Evolutionary conservation across 2,888 invertebrate species (phyloP).

Genomic region (Ormyrus labotus): DNA sequence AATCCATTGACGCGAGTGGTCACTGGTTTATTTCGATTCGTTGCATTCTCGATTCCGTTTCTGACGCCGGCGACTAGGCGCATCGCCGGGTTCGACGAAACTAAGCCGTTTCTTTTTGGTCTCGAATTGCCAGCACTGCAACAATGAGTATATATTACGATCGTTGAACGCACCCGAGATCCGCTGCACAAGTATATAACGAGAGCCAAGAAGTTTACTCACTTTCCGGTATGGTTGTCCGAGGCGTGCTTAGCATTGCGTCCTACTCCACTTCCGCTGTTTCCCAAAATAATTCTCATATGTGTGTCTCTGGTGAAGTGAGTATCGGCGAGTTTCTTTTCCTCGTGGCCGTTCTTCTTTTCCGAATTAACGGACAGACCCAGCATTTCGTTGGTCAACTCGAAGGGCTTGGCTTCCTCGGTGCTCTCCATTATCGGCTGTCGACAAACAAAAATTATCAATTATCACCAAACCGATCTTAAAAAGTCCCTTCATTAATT

Average conservation of each 20-base stretch:
- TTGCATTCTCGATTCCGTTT: slow-evolving; percentile 82
- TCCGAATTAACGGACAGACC: slow-evolving; percentile 65
- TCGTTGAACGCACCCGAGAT: not conserved
- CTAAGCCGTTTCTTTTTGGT: slow-evolving; percentile 89
- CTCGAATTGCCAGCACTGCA: slow-evolving; percentile 77
- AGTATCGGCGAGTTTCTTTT: slow-evolving; percentile 80
- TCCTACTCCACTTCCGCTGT: slow-evolving; percentile 74
- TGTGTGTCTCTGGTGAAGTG: slow-evolving; percentile 94
- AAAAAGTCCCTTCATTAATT: not conserved
- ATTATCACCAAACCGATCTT: not conserved
- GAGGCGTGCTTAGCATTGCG: slow-evolving; percentile 71
- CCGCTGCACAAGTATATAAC: not conserved
- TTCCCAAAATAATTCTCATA: slow-evolving; percentile 91
- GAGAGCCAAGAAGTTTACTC: slow-evolving; percentile 4
- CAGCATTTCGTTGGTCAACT: slow-evolving; percentile 73
- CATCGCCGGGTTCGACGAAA: slow-evolving; percentile 91
- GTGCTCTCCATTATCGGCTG: slow-evolving; percentile 69
- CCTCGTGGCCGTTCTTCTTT: slow-evolving; percentile 64
- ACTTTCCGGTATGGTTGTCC: slow-evolving; percentile 60
- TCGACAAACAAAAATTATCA: not conserved
- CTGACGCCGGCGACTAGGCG: slow-evolving; percentile 87
- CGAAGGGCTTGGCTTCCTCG: slow-evolving; percentile 70
- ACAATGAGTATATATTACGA: slow-evolving; percentile 31
- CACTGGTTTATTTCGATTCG: slow-evolving; percentile 75
- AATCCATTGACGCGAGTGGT: slow-evolving; percentile 82